A percentile compares a stretch with the other conserved stretches of the same genome.
phyloP scores from a whole-genome alignment of 2,888 invertebrate species.

The Orthosia cruda region DNA sequence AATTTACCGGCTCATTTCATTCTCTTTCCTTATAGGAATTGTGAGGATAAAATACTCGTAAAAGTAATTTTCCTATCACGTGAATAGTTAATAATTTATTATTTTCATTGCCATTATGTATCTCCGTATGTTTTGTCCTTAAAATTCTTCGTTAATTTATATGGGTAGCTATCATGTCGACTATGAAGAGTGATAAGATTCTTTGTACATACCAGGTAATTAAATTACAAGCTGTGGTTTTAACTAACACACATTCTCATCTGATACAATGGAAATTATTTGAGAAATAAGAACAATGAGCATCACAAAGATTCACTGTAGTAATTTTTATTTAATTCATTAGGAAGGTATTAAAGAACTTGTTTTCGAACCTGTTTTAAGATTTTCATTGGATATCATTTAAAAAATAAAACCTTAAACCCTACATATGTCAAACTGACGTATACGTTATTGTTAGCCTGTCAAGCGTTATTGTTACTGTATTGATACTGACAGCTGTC shows the following conservation, averaged over 20 bases:
- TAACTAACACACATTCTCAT: not conserved
- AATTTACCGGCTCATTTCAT: slow-evolving; percentile 15
- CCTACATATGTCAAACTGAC: too few species aligned
- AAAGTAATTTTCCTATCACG: slow-evolving; percentile 46
- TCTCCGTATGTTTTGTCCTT: slow-evolving; percentile 56
- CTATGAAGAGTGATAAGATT: slow-evolving; percentile 47
- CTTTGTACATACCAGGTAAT: slow-evolving; percentile 42
- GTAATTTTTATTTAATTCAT: too few species aligned
- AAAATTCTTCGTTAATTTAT: slow-evolving; percentile 67
- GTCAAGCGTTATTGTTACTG: too few species aligned
- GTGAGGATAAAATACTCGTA: slow-evolving; percentile 23
- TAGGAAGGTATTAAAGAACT: too few species aligned
- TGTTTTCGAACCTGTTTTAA: too few species aligned
- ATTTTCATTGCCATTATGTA: slow-evolving; percentile 46
- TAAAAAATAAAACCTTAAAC: too few species aligned
- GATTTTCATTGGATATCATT: too few species aligned
- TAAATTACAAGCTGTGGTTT: slow-evolving; percentile 43
- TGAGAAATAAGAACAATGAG: not conserved
- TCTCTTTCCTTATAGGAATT: slow-evolving; percentile 29
- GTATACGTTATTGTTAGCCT: too few species aligned
- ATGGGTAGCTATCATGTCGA: slow-evolving; percentile 59
- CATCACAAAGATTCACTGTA: not conserved
- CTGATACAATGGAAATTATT: slow-evolving; percentile 3
- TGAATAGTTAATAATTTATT: slow-evolving; percentile 30
- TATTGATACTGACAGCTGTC: too few species aligned